Evolutionary conservation across 2,113 vertebrate species (phyloP), one percentile per base, ranked within the genome.

Genomic region (Capricornis sumatraensis): DNA sequence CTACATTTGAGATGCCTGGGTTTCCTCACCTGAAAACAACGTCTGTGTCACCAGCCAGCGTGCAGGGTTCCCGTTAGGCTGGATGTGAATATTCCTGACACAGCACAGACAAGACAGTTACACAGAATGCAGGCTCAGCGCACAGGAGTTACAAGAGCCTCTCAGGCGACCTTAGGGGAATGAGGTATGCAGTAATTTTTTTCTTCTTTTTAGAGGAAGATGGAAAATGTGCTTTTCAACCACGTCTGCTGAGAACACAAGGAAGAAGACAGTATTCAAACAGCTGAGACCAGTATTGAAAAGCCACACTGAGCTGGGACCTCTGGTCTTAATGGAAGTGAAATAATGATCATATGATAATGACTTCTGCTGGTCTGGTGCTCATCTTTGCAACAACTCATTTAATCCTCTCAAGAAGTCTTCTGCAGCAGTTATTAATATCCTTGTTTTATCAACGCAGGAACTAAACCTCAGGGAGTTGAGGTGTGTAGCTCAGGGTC

Each of bases 101-200:
- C 14, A 30, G 64, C 14, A 9, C 7, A n/a, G n/a, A 7, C 12
- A 25, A 1, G 30, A 55, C 3, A 11, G 2, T 6, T 30, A 15
- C 17, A 36, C 19, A 30, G 3, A 52, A 25, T 2, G 36, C 15
- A 25, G 43, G n/a, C 5, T 55, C 11, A 2, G 1, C 0, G 3
- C 33, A 43, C 25, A 19, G 12, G 7, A 83, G 16, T 58, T 60
- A 53, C 5, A 27, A 28, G 58, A 43, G 40, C 2, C 45, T 84
- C 71, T 23, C 1, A 15, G 88, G 19, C 3, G 13, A 50, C 15
- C 78, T 85, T 25, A 53, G 25, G 30, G 28, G 33, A 55, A 60
- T 27, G 30, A 23, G 30, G 33, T 21, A 57, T 16, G 27, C 2
- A 4, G 28, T 1, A 7, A n/a, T 21, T 36, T 9, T 81, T 91